phyloP scores from a whole-genome alignment of 2,797 vertebrate genomes.

The Kryptopterus vitreolus region DNA sequence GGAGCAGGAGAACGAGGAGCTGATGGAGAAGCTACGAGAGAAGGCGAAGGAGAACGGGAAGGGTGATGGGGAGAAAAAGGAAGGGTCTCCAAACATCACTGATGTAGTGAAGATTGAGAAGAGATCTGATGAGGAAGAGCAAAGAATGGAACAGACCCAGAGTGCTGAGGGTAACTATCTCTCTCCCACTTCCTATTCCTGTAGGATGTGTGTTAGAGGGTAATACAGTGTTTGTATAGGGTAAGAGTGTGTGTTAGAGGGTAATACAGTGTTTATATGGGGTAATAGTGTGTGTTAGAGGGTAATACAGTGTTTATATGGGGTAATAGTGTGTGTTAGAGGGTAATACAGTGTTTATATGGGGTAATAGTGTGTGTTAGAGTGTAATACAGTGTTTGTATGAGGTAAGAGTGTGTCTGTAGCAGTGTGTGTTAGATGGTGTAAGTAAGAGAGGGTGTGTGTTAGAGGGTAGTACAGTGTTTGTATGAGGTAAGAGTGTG shows the following conservation, averaged over 20 bases:
- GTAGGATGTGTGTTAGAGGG: background rate
- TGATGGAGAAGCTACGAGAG: conserved; percentile 62
- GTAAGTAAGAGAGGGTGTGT: no score
- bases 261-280: no score
- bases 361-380: no score
- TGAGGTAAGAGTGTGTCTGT: no score
- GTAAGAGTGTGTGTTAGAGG: background rate
- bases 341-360: no score
- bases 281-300: no score
- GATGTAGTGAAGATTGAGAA: conserved; percentile 61
- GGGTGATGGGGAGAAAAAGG: conserved; percentile 47
- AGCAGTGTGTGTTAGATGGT: no score
- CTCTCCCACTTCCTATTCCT: background rate
- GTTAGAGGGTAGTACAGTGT: no score
- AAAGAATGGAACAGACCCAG: conserved; percentile 45
- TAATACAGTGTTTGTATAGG: background rate
- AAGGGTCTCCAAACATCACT: conserved; percentile 63
- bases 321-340: no score
- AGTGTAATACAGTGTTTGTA: no score
- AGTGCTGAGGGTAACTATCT: conserved; percentile 48
- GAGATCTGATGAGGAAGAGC: conserved; percentile 29
- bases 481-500: no score
- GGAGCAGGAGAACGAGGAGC: conserved; percentile 67
- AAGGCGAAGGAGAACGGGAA: conserved; percentile 23
- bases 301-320: no score